Percentiles rank a stretch among this genome's conserved stretches.
Conservation (phyloP, 2,888 invertebrate species). For the Shargacucullia verbasci region DNA sequence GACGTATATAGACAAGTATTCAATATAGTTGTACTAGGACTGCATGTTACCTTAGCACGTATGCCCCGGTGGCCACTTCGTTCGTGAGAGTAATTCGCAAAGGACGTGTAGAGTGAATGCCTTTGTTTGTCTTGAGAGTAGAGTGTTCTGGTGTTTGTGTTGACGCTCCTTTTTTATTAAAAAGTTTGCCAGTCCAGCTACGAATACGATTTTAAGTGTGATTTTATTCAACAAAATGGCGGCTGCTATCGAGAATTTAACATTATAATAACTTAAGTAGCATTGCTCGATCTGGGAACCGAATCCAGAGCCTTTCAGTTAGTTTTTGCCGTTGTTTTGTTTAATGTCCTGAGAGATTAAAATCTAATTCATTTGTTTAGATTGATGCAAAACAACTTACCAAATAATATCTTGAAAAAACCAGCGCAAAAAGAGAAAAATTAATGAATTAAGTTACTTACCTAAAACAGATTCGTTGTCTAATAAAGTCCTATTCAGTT, state of each 20-base stretch:
- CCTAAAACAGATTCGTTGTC: slow-evolving; percentile 93
- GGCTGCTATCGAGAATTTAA: too few relatives aligned
- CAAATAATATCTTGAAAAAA: too few relatives aligned
- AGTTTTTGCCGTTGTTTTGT: too few relatives aligned
- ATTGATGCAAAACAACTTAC: too few relatives aligned
- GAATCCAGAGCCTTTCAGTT: too few relatives aligned
- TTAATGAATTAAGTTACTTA: slow-evolving; percentile 75
- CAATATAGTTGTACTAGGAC: neutral
- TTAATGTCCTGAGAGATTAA: too few relatives aligned
- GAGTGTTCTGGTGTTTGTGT: slow-evolving; percentile 2
- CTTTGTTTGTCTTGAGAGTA: slow-evolving; percentile 15
- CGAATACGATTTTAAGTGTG: too few relatives aligned
- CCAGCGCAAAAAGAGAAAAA: too few relatives aligned
- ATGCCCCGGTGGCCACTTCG: slow-evolving; percentile 27
- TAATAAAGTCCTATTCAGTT: slow-evolving; percentile 93
- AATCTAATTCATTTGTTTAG: too few relatives aligned
- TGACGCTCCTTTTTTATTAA: neutral
- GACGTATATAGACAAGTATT: neutral
- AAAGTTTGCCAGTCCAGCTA: neutral
- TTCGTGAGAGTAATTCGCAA: slow-evolving; percentile 20
- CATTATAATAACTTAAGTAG: too few relatives aligned
- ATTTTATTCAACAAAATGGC: too few relatives aligned
- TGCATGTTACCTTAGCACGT: slow-evolving; percentile 13
- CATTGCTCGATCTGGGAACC: too few relatives aligned
- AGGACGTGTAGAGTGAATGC: slow-evolving; percentile 18